Conservation (phyloP, 1,140 invertebrate genomes). For the Hetaerina americana region DNA sequence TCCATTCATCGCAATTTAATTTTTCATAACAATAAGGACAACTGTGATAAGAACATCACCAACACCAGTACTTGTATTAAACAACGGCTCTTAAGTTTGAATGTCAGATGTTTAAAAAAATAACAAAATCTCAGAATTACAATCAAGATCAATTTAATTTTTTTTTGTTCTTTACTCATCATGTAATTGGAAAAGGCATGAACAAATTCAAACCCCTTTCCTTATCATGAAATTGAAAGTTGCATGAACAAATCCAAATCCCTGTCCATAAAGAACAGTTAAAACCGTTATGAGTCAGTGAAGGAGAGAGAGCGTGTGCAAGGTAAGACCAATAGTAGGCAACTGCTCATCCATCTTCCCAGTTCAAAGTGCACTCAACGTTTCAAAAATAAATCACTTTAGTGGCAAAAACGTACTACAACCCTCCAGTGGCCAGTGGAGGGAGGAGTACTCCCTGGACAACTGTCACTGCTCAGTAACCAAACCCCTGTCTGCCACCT, state of each 20-base stretch:
- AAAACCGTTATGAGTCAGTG: not conserved
- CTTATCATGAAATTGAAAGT: not conserved
- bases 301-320: not conserved
- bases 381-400: not conserved
- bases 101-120: not conserved
- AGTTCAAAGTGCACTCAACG: not conserved
- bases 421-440: not conserved
- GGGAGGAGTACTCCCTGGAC: not conserved
- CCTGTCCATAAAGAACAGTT: not conserved
- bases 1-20: not conserved
- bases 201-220: not conserved
- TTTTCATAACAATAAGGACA: not conserved
- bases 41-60: not conserved
- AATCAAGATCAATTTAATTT: not conserved
- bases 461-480: not conserved
- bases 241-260: not conserved
- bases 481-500: not conserved
- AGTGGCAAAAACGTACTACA: not conserved
- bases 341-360: not conserved
- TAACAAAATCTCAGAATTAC: not conserved
- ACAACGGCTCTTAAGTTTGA: not conserved
- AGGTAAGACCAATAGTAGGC: not conserved
- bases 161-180: not conserved
- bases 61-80: not conserved
- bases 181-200: not conserved